phyloP scores from a whole-genome alignment of 2,888 invertebrate species.

The Salpingus planirostris region DNA sequence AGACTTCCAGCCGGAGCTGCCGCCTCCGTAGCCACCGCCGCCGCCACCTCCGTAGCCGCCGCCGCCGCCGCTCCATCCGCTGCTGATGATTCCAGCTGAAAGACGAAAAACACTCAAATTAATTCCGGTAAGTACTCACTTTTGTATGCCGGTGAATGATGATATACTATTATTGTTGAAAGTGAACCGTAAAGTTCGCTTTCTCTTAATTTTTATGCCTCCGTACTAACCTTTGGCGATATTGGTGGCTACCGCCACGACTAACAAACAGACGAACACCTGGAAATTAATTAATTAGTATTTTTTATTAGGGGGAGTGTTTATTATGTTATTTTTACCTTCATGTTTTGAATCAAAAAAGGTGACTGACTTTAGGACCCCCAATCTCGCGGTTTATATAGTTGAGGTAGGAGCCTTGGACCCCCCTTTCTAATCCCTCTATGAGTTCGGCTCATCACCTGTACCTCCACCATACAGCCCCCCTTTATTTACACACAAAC shows the following conservation, averaged over 20 bases:
- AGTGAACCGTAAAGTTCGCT: not conserved
- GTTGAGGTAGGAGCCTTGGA: conserved; percentile 13
- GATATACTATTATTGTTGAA: conserved; percentile 1
- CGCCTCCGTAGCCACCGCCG: conserved; percentile 12
- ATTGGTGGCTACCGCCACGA: conserved; percentile 22
- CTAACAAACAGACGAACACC: conserved; percentile 29
- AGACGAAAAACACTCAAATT: conserved; percentile 3
- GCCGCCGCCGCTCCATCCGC: conserved; percentile 13
- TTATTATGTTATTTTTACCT: conserved; percentile 8
- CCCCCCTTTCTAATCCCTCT: conserved; percentile 17
- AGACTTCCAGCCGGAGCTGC: conserved; percentile 7
- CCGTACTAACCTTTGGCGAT: conserved; percentile 14
- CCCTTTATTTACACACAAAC: conserved; percentile 7
- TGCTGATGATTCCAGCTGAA: conserved; percentile 15
- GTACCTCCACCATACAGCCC: conserved; percentile 11
- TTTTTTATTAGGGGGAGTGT: conserved; percentile 3
- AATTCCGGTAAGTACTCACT: not conserved
- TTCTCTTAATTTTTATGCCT: not conserved
- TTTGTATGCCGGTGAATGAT: not conserved
- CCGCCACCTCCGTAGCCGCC: not conserved
- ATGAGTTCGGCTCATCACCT: conserved; percentile 10
- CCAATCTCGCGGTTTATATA: conserved; percentile 14
- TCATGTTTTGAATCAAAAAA: conserved; percentile 15
- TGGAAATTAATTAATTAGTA: conserved; percentile 18
- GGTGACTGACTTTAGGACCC: conserved; percentile 16